These are phyloP conservation scores for Elephas maximus DNA, from an alignment of 2,113 vertebrate species.

Conservation along the genomic window DNA sequence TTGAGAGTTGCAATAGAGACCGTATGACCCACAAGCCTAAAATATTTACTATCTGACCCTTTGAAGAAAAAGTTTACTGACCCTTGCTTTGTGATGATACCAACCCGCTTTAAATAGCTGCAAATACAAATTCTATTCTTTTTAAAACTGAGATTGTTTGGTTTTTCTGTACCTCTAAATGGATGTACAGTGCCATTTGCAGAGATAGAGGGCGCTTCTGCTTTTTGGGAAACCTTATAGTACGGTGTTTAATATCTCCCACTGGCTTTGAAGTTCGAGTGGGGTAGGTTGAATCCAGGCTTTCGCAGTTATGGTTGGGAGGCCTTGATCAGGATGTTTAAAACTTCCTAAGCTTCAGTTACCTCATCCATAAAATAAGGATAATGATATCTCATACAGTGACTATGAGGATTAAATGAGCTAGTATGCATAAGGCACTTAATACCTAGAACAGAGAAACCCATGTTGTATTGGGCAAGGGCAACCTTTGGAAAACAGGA, in stretches of 20 bases:
- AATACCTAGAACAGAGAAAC: neutral
- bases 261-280: neutral
- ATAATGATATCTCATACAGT: neutral
- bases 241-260: neutral
- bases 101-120: neutral
- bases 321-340: neutral
- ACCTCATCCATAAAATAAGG: neutral
- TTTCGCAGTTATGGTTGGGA: neutral
- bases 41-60: neutral
- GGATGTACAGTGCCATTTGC: neutral
- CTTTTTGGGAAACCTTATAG: neutral
- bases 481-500: neutral
- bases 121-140: neutral
- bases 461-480: neutral
- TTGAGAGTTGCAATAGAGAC: neutral
- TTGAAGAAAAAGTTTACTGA: neutral
- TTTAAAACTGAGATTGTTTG: neutral
- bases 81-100: neutral
- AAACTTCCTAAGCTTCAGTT: neutral
- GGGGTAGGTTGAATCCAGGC: neutral
- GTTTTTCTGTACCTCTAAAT: neutral
- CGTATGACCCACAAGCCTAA: neutral
- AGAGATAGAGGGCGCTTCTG: neutral
- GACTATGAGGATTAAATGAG: conserved; percentile 21
- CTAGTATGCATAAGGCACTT: neutral